Evolutionary conservation across 2,797 vertebrate genomes (phyloP).

Genomic region (Parambassis ranga): DNA sequence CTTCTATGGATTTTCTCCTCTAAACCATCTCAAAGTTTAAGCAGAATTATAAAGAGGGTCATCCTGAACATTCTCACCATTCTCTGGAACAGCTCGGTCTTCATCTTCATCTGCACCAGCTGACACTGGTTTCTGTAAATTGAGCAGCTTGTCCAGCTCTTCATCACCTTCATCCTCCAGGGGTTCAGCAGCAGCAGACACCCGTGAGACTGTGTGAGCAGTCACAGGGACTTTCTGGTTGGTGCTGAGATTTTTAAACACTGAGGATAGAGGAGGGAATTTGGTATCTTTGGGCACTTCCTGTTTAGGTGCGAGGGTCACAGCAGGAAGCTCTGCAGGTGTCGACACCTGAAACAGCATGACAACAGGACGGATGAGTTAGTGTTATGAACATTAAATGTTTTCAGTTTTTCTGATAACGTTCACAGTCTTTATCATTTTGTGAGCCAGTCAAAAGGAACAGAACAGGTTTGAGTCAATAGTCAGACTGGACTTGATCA

Average conservation of each 20-base stretch:
- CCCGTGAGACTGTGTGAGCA: background rate
- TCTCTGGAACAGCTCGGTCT: background rate
- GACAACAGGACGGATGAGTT: background rate
- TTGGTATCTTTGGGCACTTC: conserved; percentile 49
- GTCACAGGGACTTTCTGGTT: background rate
- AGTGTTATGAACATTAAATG: background rate
- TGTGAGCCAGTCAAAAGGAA: too few species aligned
- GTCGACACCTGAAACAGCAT: conserved; percentile 73
- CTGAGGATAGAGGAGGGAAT: conserved; percentile 51
- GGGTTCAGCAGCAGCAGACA: background rate
- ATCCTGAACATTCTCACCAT: conserved; percentile 28
- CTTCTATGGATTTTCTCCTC: too few species aligned
- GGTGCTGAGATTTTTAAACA: background rate
- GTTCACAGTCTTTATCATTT: too few species aligned
- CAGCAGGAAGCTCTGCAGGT: conserved; percentile 84
- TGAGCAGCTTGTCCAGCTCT: conserved; percentile 89
- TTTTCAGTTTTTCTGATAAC: too few species aligned
- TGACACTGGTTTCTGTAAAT: conserved; percentile 77
- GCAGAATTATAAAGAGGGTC: too few species aligned
- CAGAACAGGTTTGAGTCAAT: too few species aligned
- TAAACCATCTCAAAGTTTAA: too few species aligned
- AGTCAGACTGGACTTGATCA: too few species aligned
- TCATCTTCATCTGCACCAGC: background rate
- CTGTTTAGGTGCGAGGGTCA: conserved; percentile 68
- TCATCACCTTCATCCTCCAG: conserved; percentile 79